Conservation (phyloP, 2,888 invertebrate genomes). For the Melinopterus prodromus region DNA sequence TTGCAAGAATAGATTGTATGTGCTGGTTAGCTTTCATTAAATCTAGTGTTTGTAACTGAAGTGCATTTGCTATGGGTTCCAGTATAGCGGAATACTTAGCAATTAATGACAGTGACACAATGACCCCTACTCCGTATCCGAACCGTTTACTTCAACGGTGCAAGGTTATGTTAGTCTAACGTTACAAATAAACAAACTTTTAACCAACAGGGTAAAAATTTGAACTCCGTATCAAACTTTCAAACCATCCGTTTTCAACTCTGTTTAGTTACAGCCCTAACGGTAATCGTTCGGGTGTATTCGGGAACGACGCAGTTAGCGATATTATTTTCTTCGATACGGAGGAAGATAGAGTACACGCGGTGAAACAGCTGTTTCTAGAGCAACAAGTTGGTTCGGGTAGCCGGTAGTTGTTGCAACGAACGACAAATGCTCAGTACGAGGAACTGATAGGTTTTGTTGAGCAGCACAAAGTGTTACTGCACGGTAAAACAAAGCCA, state of each 20-base stretch:
- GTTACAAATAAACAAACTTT: constrained; percentile 4
- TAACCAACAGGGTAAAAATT: constrained; percentile 4
- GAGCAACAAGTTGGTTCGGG: neutral
- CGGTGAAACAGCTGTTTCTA: neutral
- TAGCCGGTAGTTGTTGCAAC: neutral
- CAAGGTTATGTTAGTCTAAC: constrained; percentile 4
- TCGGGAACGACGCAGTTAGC: neutral
- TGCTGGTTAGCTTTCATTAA: no score
- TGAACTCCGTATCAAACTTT: neutral
- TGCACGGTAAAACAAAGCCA: neutral
- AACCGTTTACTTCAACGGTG: neutral
- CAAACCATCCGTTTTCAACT: constrained; percentile 4
- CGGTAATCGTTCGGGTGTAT: constrained; percentile 4
- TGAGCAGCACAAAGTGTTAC: neutral
- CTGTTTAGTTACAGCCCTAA: neutral
- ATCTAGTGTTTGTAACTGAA: no score
- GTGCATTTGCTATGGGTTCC: no score
- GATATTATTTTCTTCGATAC: constrained; percentile 4
- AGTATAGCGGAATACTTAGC: no score
- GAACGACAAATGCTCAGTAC: constrained; percentile 4
- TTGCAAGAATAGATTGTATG: no score
- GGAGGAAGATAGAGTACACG: constrained; percentile 4
- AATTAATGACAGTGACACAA: no score
- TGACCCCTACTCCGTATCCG: neutral
- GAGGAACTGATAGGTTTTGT: constrained; percentile 4